These are phyloP conservation scores for Tetrapedia diversipes DNA, from an alignment of 2,888 invertebrate species.

Conservation along the genomic window DNA sequence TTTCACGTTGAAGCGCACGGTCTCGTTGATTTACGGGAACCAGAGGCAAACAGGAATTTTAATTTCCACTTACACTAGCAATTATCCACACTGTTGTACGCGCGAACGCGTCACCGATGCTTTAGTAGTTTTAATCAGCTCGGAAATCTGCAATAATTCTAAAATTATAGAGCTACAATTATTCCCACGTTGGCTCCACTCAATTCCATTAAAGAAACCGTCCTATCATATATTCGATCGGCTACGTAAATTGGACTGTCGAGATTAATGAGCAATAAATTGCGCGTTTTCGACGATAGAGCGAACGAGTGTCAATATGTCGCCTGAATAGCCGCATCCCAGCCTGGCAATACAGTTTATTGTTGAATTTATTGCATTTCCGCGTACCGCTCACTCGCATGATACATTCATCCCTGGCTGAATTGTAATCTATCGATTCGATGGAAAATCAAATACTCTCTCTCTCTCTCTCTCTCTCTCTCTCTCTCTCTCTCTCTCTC, in stretches of 20 bases:
- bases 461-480: neutral
- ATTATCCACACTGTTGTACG: constrained; percentile 12
- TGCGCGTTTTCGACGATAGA: constrained; percentile 52
- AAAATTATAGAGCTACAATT: constrained; percentile 44
- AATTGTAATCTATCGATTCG: constrained; percentile 62
- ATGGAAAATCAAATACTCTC: constrained; percentile 49
- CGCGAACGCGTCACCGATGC: constrained; percentile 4
- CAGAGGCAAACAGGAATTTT: constrained; percentile 28
- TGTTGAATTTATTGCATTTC: constrained; percentile 64
- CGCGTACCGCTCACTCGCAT: constrained; percentile 30
- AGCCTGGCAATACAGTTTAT: constrained; percentile 54
- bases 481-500: neutral
- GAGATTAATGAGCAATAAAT: constrained; percentile 64
- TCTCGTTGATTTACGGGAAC: constrained; percentile 12
- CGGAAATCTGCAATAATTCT: constrained; percentile 36
- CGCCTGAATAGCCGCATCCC: constrained; percentile 49
- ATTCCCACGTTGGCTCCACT: constrained; percentile 18
- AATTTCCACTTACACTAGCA: constrained; percentile 17
- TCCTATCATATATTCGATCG: constrained; percentile 52
- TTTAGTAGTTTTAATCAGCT: constrained; percentile 46
- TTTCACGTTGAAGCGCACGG: neutral
- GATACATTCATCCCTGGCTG: constrained; percentile 49
- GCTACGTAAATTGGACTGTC: constrained; percentile 49
- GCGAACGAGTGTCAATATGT: constrained; percentile 59
- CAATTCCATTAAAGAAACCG: constrained; percentile 55